These are phyloP conservation scores for Procambarus clarkii DNA, from an alignment of 1,140 invertebrate species.

Conservation along the genomic window DNA sequence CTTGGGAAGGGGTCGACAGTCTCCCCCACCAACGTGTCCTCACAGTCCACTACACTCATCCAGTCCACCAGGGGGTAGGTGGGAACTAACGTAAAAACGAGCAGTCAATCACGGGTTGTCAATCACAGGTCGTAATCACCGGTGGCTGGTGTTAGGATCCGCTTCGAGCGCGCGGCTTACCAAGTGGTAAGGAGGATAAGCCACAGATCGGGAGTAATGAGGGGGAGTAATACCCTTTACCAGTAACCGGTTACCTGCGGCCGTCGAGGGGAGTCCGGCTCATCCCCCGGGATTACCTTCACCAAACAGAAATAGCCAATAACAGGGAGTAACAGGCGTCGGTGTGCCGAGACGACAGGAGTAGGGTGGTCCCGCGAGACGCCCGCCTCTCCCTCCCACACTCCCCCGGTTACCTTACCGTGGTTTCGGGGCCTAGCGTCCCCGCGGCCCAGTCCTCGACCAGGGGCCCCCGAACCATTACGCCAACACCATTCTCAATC, in stretches of 20 bases:
- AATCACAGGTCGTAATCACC: not conserved
- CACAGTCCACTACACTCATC: not conserved
- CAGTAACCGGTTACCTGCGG: slow-evolving; percentile 7
- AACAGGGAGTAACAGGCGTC: not conserved
- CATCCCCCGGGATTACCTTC: not conserved
- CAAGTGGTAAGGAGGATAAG: not conserved
- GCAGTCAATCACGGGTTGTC: no score
- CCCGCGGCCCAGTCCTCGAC: no score
- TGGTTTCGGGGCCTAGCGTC: no score
- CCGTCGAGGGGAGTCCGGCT: not conserved
- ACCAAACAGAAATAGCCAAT: not conserved
- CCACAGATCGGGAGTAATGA: not conserved
- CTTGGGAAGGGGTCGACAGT: no score
- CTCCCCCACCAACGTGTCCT: no score
- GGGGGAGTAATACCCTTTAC: not conserved
- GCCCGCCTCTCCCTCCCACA: no score
- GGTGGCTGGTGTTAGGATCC: not conserved
- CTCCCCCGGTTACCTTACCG: no score
- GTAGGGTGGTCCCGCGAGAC: no score
- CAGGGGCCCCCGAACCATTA: no score
- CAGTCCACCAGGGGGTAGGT: not conserved
- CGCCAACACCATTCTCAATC: no score
- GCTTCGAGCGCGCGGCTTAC: not conserved
- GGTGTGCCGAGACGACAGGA: no score
- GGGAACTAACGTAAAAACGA: not conserved